Evolutionary conservation across 2,888 invertebrate species (phyloP).

Genomic region (Rhamnusium bicolor): DNA sequence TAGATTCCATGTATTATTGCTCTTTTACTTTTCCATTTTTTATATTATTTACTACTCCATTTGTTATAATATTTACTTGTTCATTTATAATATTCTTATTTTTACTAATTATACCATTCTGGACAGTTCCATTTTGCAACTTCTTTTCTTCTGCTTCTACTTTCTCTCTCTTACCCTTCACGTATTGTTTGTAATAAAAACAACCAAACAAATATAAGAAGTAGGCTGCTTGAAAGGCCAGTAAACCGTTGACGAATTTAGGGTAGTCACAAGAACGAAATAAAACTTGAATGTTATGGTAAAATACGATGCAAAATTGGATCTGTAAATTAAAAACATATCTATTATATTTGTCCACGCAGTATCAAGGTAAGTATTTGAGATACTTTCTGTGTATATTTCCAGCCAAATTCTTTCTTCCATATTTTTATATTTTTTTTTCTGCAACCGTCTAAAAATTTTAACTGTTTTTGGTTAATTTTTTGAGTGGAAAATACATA

Average conservation of each 20-base stretch:
- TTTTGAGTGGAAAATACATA: too few relatives aligned
- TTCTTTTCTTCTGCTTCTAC: background rate
- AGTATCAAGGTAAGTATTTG: too few relatives aligned
- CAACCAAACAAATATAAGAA: constrained; percentile 86
- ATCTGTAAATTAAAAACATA: constrained; percentile 72
- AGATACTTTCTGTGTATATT: too few relatives aligned
- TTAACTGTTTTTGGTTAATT: too few relatives aligned
- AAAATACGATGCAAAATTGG: constrained; percentile 84
- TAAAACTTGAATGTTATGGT: constrained; percentile 78
- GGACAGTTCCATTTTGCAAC: constrained; percentile 3
- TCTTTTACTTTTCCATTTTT: background rate
- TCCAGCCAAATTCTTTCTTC: too few relatives aligned
- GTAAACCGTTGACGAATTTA: constrained; percentile 77
- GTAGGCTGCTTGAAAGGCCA: constrained; percentile 78
- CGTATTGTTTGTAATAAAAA: constrained; percentile 82
- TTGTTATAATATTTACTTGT: constrained; percentile 8
- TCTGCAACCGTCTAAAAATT: too few relatives aligned
- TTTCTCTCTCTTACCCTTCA: constrained; percentile 59
- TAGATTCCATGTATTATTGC: background rate
- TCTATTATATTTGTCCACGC: background rate
- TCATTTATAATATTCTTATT: constrained; percentile 30
- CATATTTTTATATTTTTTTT: too few relatives aligned
- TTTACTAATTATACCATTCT: constrained; percentile 5
- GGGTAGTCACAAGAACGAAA: constrained; percentile 82
- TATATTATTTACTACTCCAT: background rate